Evolutionary conservation across 2,797 vertebrate genomes (phyloP).

Genomic region (Chelmon rostratus): DNA sequence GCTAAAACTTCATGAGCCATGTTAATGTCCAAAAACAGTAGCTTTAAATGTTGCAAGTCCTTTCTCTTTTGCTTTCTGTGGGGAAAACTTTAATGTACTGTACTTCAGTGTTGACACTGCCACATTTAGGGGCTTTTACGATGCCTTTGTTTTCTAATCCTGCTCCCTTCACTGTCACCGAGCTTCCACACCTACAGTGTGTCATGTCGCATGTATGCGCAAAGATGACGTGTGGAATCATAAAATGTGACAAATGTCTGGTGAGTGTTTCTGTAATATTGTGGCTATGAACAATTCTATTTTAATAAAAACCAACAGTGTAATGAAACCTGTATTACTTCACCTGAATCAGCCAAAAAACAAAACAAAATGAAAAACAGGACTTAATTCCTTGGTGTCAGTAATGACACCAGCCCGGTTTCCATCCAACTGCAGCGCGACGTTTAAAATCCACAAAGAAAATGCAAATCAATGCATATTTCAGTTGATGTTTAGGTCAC

Average conservation of each 20-base stretch:
- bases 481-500: too few relatives aligned
- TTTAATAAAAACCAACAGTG: conserved; percentile 69
- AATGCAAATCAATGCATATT: too few relatives aligned
- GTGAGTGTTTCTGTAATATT: conserved; percentile 52
- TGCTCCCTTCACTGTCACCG: conserved; percentile 38
- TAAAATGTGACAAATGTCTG: conserved; percentile 45
- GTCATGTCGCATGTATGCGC: conserved; percentile 30
- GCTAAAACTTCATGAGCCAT: conserved; percentile 6
- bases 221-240: conserved; percentile 40
- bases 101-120: conserved; percentile 63
- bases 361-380: too few relatives aligned
- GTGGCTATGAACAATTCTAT: conserved; percentile 65
- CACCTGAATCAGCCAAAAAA: not conserved
- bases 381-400: not conserved
- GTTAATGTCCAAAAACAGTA: conserved; percentile 3
- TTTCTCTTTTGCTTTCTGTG: conserved; percentile 22
- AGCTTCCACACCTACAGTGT: conserved; percentile 38
- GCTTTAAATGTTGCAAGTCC: conserved; percentile 35
- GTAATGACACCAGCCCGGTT: not conserved
- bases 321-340: conserved; percentile 10
- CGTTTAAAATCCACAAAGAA: not conserved
- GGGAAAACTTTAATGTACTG: conserved; percentile 29
- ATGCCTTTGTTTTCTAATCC: conserved; percentile 27
- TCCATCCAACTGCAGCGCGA: not conserved
- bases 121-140: conserved; percentile 46